Evolutionary conservation across 2,797 vertebrate species (phyloP).

Genomic region (Phrynocephalus forsythii): DNA sequence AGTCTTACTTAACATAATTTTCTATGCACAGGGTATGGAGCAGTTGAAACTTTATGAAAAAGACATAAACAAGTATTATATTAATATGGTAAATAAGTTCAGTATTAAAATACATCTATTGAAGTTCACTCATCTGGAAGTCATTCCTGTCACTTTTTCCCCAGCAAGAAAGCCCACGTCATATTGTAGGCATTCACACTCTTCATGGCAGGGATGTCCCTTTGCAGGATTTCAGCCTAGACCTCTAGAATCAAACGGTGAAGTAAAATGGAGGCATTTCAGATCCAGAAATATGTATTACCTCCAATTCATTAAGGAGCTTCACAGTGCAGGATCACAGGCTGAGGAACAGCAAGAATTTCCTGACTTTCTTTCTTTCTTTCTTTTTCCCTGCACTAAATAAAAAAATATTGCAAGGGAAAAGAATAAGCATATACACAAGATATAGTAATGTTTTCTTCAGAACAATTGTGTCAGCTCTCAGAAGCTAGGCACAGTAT

Average conservation of each 20-base stretch:
- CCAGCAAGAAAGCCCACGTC: not conserved
- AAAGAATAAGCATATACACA: constrained; percentile 28
- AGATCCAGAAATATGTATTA: not conserved
- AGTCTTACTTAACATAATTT: not conserved
- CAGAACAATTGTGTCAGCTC: constrained; percentile 6
- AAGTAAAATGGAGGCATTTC: not conserved
- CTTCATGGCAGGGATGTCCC: not conserved
- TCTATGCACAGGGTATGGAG: not conserved
- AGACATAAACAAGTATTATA: too few relatives aligned
- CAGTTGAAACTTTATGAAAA: not conserved
- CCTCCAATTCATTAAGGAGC: not conserved
- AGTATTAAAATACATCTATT: not conserved
- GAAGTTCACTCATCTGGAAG: not conserved
- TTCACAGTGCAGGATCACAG: not conserved
- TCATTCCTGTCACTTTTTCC: not conserved
- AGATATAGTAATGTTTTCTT: constrained; percentile 23
- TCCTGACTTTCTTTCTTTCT: constrained; percentile 3
- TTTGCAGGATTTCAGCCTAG: not conserved
- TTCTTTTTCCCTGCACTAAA: constrained; percentile 29
- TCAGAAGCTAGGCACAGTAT: constrained; percentile 38
- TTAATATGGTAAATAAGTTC: too few relatives aligned
- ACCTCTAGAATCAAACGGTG: not conserved
- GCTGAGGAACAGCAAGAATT: constrained; percentile 1
- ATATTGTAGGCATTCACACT: not conserved
- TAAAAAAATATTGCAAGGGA: not conserved